Conservation (phyloP, 2,113 vertebrate species). For the Elgaria multicarinata region DNA sequence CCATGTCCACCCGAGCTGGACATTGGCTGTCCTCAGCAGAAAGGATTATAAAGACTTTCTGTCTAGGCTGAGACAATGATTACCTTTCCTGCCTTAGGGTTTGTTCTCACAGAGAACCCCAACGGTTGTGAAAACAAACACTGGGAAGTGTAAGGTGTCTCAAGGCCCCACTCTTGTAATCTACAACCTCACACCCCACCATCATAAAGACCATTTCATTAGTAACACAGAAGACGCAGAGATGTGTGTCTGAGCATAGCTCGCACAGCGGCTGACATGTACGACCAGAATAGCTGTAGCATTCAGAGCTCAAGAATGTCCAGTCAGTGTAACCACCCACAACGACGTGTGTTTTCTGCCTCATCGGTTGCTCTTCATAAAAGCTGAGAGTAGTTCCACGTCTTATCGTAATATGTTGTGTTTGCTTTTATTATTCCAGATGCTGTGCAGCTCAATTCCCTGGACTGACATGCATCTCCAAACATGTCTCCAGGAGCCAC, state of each 20-base stretch:
- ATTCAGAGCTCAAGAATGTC: neutral
- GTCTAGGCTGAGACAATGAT: neutral
- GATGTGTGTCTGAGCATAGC: neutral
- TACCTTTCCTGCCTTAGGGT: neutral
- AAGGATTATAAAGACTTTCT: neutral
- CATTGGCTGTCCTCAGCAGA: neutral
- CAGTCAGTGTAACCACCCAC: neutral
- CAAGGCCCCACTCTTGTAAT: neutral
- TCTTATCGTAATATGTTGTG: too few relatives aligned
- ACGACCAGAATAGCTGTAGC: neutral
- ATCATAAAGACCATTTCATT: neutral
- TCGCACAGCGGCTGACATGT: neutral
- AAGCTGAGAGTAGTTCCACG: too few relatives aligned
- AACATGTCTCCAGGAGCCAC: neutral
- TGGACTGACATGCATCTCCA: neutral
- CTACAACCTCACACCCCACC: neutral
- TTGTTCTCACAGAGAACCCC: neutral
- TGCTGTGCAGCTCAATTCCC: neutral
- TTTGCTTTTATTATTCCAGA: neutral
- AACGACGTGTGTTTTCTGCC: neutral
- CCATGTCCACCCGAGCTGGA: too few relatives aligned
- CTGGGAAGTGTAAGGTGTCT: neutral
- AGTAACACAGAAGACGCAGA: neutral
- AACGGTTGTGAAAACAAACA: too few relatives aligned
- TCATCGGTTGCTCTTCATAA: neutral